phyloP scores from a whole-genome alignment of 2,797 vertebrate species.

The Uromys caudimaculatus region DNA sequence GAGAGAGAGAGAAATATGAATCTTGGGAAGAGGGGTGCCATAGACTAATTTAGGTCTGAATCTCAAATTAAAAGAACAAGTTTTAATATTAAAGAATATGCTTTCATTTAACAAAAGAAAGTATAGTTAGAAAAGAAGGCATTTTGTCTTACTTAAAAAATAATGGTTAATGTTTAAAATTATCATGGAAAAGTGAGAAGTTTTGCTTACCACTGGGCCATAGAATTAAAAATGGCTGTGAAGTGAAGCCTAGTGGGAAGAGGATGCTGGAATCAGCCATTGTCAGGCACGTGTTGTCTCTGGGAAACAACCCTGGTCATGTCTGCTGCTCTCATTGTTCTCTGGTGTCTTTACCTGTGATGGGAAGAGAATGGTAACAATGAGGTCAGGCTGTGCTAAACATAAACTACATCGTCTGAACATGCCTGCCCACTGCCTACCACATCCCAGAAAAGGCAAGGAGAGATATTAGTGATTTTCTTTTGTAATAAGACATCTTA shows the following conservation, averaged over 20 bases:
- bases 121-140: neutral
- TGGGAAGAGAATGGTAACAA: neutral
- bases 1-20: neutral
- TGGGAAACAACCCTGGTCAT: neutral
- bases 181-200: neutral
- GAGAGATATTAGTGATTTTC: neutral
- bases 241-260: neutral
- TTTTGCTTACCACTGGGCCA: neutral
- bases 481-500: slow-evolving; percentile 30
- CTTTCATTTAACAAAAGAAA: neutral
- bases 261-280: neutral
- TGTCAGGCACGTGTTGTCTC: neutral
- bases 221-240: neutral
- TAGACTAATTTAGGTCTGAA: neutral
- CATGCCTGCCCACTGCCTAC: neutral
- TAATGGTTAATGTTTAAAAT: slow-evolving; percentile 17
- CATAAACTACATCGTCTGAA: neutral
- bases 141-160: neutral
- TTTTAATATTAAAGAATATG: neutral
- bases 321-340: neutral
- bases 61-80: neutral
- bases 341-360: neutral
- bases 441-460: neutral
- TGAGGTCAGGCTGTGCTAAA: neutral
- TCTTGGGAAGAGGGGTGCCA: neutral